Conservation (phyloP, 2,113 vertebrate species). For the Antechinus flavipes region DNA sequence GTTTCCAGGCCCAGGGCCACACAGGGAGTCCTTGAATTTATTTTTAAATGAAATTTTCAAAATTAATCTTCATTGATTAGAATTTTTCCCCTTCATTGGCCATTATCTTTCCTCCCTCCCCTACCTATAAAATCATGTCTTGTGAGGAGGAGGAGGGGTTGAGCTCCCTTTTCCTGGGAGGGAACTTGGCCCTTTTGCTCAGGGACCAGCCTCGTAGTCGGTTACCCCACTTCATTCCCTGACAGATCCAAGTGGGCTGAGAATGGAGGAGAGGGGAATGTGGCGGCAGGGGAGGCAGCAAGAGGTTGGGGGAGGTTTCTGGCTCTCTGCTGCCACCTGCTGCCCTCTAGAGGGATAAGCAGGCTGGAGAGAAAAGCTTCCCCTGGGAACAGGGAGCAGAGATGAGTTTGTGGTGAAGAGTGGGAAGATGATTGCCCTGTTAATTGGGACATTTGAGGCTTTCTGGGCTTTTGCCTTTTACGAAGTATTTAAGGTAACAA, state of each 20-base stretch:
- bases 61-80: neutral
- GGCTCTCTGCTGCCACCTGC: constrained; percentile 71
- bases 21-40: neutral
- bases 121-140: neutral
- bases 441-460: constrained; percentile 4
- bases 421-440: neutral
- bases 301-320: neutral
- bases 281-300: neutral
- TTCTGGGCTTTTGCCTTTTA: constrained; percentile 31
- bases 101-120: neutral
- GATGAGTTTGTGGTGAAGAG: constrained; percentile 5
- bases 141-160: neutral
- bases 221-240: neutral
- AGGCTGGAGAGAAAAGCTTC: neutral
- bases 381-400: neutral
- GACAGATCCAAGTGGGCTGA: neutral
- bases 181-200: neutral
- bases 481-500: constrained; percentile 32
- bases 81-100: neutral
- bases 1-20: neutral
- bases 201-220: neutral
- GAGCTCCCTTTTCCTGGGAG: neutral
- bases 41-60: neutral
- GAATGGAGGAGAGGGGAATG: neutral
- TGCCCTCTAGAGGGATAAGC: constrained; percentile 39